Evolutionary conservation across 2,888 invertebrate species (phyloP).

Genomic region (Sinodicranocentrus sp.): DNA sequence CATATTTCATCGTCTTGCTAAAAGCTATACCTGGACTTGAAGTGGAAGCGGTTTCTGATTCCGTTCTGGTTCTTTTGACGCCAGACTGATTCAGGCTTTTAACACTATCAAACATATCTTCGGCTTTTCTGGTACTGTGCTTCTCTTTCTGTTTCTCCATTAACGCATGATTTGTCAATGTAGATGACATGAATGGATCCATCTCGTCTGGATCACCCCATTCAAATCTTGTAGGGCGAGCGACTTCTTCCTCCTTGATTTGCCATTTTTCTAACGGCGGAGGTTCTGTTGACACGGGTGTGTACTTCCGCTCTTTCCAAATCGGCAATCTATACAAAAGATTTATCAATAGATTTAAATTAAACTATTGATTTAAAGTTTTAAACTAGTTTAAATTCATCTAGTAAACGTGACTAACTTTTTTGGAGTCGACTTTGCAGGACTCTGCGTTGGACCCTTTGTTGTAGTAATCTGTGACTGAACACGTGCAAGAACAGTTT

Average conservation of each 20-base stretch:
- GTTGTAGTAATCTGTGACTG: conserved; percentile 70
- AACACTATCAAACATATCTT: conserved; percentile 75
- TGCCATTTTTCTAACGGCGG: conserved; percentile 65
- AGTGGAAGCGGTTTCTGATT: neutral
- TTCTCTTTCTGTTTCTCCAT: conserved; percentile 79
- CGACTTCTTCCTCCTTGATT: conserved; percentile 79
- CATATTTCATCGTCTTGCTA: too few relatives aligned
- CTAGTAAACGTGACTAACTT: neutral
- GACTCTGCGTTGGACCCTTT: neutral
- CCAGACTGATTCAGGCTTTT: conserved; percentile 62
- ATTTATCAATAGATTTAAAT: too few relatives aligned
- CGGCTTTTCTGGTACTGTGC: conserved; percentile 67
- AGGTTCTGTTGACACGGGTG: conserved; percentile 70
- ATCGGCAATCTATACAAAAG: conserved; percentile 79
- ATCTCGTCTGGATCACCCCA: conserved; percentile 85
- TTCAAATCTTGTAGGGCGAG: conserved; percentile 84
- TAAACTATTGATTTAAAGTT: too few relatives aligned
- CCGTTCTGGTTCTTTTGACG: conserved; percentile 26
- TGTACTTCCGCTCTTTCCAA: conserved; percentile 81
- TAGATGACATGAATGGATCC: conserved; percentile 86
- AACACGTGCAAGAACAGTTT: conserved; percentile 75
- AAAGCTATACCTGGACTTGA: neutral
- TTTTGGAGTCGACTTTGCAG: neutral
- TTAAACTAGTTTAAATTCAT: too few relatives aligned
- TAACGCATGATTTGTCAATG: conserved; percentile 77